A percentile compares a stretch with the other conserved stretches of the same genome.
Evolutionary conservation across 2,113 vertebrate species (phyloP).

Genomic region (Calidris pygmaea): DNA sequence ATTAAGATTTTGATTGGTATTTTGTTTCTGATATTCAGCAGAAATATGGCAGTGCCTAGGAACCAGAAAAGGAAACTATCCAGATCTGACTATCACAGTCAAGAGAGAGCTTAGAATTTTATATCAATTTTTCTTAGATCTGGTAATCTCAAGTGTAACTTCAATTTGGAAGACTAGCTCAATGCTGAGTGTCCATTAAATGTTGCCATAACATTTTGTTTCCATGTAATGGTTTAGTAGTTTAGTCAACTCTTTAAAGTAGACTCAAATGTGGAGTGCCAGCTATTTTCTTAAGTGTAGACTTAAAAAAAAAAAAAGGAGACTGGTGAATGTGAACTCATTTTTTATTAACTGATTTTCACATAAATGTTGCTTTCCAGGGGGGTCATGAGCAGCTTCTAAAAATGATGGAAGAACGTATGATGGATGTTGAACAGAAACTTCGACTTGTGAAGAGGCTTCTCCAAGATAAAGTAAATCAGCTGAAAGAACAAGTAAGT

Average conservation of each 20-base stretch:
- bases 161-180: not conserved
- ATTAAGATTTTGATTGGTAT: not conserved
- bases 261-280: not conserved
- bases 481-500: conserved; percentile 93
- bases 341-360: not conserved
- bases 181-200: not conserved
- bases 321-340: not conserved
- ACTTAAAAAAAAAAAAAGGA: not conserved
- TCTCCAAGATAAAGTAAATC: conserved; percentile 91
- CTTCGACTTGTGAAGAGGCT: conserved; percentile 89
- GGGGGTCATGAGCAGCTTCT: conserved; percentile 80
- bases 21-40: not conserved
- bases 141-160: not conserved
- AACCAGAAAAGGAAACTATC: not conserved
- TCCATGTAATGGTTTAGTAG: not conserved
- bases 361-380: conserved; percentile 69
- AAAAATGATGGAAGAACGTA: conserved; percentile 86
- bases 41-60: not conserved
- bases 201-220: not conserved
- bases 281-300: not conserved
- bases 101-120: not conserved
- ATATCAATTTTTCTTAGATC: not conserved
- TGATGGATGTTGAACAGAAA: conserved; percentile 91
- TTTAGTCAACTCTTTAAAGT: not conserved
- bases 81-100: not conserved